Evolutionary conservation across 2,888 invertebrate species (phyloP), one percentile per base, ranked within the genome.

Genomic region (Synergus itoensis): DNA sequence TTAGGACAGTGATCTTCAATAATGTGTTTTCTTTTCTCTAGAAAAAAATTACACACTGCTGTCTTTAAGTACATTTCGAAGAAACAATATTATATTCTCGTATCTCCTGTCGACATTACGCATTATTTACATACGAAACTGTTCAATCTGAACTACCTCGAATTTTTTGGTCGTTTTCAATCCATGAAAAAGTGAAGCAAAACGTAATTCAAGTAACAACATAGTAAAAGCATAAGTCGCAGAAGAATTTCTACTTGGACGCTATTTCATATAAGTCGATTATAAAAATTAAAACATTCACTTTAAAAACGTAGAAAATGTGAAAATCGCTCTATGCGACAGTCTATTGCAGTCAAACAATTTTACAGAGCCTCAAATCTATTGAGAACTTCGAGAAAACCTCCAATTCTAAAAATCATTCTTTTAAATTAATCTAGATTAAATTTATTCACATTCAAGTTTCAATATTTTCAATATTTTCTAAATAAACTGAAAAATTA

Each of bases 151-250:
- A 65, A 65, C 65, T 65, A 65, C 65, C 41, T 65, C n/a, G 41
- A 73, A 48, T 73, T 53, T 69, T 73, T 73, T 73, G 73, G 73
- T 73, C 73, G n/a, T 73, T 73, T 57, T 73, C 53, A 73, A 73
- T 73, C 73, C 53, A 73, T 73, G 28, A 9, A 73, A 57, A 67
- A 73, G 73, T 73, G 12, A 73, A 73, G 53, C 73, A 57, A 73
- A 53, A 53, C n/a, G 48, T 73, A 73, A 28, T 73, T n/a, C 73
- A 73, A 73, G 53, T 73, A 73, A 69, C 67, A 69, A 69, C 45
- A 5, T 7, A 69, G 18, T 73, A 73, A 53, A 36, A 73, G 16
- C 36, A 53, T 28, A 69, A 69, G 45, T 48, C 53, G n/a, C 45
- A 21, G 18, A 53, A 11, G 16, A 73, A 73, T 73, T 73, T 28